Evolutionary conservation across 2,888 invertebrate genomes (phyloP), one percentile per base, ranked within the genome.

Genomic region (Epirrhoe alternata): DNA sequence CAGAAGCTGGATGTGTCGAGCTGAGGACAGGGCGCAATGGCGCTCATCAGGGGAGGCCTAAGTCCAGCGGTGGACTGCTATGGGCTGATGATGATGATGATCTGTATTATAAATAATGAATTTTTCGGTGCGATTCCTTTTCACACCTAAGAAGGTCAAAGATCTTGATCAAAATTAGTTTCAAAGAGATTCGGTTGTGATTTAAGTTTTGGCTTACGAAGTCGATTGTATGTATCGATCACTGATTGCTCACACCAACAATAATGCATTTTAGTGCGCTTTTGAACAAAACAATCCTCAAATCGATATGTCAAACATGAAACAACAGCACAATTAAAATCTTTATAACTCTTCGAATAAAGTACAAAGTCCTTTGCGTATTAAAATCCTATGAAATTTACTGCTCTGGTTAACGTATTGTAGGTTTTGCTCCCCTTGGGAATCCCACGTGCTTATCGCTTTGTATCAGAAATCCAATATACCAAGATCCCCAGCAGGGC

Each of bases 381-480:
- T 55, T 30, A 50, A 24, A 56, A 61, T 63, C 53, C 63, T 58
- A 51, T 50, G n/a, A 16, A 67, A 51, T 61, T 61, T 64, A 66
- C 63, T 56, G 63, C 64, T 65, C 50, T 61, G 50, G 54, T 68
- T 71, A 49, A 66, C 70, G 60, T 68, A 60, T 66, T 72, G 66
- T 61, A 64, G 71, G 61, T 71, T 69, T 62, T 54, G 7, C 66
- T 63, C 77, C 81, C 80, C 79, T 74, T 74, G 81, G 78, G 80
- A 85, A 84, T 80, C 77, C 78, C 86, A 86, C 84, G 82, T 85
- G 85, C 73, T 74, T 72, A 76, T 73, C 74, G 77, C 68, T 81
- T 83, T 86, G 83, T 86, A 17, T 63, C 49, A 58, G 35, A 24
- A 14, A 55, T 62, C 89, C 82, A 87, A 56, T 69, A 58, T 76